Percentiles rank a stretch among this genome's conserved stretches.
Evolutionary conservation across 2,888 invertebrate species (phyloP).

Genomic region (Schrankia costaestrigalis): DNA sequence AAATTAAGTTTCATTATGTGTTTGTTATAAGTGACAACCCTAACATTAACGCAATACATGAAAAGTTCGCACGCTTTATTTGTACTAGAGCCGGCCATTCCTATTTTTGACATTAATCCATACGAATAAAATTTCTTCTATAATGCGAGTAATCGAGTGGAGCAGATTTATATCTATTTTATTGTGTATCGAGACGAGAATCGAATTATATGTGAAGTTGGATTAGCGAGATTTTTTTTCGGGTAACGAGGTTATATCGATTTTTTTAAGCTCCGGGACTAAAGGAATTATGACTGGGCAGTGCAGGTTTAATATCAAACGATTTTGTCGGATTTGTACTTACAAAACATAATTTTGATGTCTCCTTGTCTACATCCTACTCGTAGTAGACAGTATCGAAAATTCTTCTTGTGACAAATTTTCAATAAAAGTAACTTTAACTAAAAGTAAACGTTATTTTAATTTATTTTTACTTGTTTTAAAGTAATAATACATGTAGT

Average conservation of each 20-base stretch:
- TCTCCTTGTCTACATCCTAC: too few species aligned
- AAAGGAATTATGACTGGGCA: too few species aligned
- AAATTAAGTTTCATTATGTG: too few species aligned
- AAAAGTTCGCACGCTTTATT: constrained; percentile 35
- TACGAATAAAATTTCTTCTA: constrained; percentile 20
- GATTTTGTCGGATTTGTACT: too few species aligned
- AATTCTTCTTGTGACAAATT: too few species aligned
- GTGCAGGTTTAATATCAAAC: too few species aligned
- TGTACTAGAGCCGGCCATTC: constrained; percentile 25
- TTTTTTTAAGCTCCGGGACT: not conserved
- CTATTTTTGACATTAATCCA: constrained; percentile 27
- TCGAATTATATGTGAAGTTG: constrained; percentile 12
- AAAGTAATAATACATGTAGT: too few species aligned
- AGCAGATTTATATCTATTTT: constrained; percentile 29
- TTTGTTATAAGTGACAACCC: constrained; percentile 19
- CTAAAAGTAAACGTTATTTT: too few species aligned
- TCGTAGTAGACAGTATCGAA: too few species aligned
- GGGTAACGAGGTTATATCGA: not conserved
- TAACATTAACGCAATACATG: constrained; percentile 14
- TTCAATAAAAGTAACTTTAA: too few species aligned
- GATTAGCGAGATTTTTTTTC: not conserved
- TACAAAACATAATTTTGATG: too few species aligned
- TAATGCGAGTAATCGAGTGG: constrained; percentile 35
- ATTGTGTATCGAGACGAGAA: constrained; percentile 26
- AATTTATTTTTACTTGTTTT: too few species aligned